These are phyloP conservation scores for Lucilia cuprina DNA, from an alignment of 1,140 invertebrate genomes.

Conservation along the genomic window DNA sequence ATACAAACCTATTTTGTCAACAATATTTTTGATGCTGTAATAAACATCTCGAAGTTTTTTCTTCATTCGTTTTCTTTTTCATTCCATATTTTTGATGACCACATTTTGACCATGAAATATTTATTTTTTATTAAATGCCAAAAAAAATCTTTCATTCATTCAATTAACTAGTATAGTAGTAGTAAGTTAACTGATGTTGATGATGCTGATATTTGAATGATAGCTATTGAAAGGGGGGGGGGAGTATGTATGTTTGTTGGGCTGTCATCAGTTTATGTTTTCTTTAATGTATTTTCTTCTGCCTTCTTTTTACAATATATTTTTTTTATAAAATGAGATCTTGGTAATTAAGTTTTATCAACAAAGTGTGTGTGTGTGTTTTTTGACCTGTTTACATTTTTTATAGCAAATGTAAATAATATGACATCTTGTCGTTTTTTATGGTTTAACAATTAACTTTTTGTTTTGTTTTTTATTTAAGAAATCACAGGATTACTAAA, in stretches of 20 bases:
- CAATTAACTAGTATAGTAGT: not conserved
- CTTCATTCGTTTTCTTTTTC: not conserved
- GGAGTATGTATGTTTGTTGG: too few species aligned
- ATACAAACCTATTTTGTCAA: conserved; percentile 7
- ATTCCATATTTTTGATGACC: conserved; percentile 9
- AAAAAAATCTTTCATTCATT: not conserved
- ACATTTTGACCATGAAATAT: conserved; percentile 26
- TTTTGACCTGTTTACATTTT: not conserved
- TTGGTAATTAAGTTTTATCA: not conserved
- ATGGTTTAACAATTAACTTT: not conserved
- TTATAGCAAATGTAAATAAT: too few species aligned
- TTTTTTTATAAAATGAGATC: not conserved
- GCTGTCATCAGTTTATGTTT: too few species aligned
- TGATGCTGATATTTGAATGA: too few species aligned
- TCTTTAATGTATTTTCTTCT: not conserved
- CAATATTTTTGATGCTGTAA: conserved; percentile 23
- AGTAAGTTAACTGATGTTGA: too few species aligned
- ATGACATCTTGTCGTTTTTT: not conserved
- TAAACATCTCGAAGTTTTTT: not conserved
- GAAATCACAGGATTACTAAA: not conserved
- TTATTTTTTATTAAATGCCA: conserved; percentile 7
- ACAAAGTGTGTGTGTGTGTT: not conserved
- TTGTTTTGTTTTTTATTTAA: not conserved
- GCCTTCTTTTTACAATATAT: not conserved
- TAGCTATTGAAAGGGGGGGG: too few species aligned